These are phyloP conservation scores for Sebastes aleutianus DNA, from an alignment of 2,797 vertebrate species.

Conservation along the genomic window DNA sequence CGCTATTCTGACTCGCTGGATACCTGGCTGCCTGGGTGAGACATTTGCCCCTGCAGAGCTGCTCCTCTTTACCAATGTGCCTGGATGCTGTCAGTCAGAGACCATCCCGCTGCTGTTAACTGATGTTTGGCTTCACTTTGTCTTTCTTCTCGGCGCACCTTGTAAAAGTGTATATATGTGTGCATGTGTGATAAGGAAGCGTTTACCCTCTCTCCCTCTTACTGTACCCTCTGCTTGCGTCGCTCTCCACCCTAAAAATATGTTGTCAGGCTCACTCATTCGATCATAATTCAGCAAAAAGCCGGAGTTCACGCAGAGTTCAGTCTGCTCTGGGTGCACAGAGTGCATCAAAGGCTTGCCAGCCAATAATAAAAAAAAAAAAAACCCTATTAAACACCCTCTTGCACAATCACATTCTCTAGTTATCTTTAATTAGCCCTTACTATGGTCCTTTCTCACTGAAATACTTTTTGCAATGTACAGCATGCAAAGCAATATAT, in stretches of 20 bases:
- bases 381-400: slow-evolving; percentile 26
- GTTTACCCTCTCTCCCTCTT: slow-evolving; percentile 17
- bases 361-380: slow-evolving; percentile 26
- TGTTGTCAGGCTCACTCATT: slow-evolving; percentile 75
- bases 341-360: slow-evolving; percentile 33
- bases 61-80: slow-evolving; percentile 38
- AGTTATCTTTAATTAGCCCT: slow-evolving; percentile 38
- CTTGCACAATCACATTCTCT: slow-evolving; percentile 24
- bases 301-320: slow-evolving; percentile 71
- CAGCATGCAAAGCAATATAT: background rate
- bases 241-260: slow-evolving; percentile 57
- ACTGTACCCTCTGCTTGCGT: slow-evolving; percentile 49
- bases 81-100: slow-evolving; percentile 41
- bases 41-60: slow-evolving; percentile 43
- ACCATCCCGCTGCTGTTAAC: slow-evolving; percentile 16
- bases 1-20: slow-evolving; percentile 26
- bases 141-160: background rate
- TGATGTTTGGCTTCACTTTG: slow-evolving; percentile 21
- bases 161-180: background rate
- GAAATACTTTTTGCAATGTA: background rate
- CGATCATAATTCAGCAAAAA: slow-evolving; percentile 67
- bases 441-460: background rate
- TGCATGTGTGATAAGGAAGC: background rate
- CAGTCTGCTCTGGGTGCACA: slow-evolving; percentile 53
- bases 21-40: slow-evolving; percentile 50